A percentile compares a stretch with the other conserved stretches of the same genome.
Conservation (phyloP, 2,797 vertebrate genomes). For the Buphagus erythrorhynchus region DNA sequence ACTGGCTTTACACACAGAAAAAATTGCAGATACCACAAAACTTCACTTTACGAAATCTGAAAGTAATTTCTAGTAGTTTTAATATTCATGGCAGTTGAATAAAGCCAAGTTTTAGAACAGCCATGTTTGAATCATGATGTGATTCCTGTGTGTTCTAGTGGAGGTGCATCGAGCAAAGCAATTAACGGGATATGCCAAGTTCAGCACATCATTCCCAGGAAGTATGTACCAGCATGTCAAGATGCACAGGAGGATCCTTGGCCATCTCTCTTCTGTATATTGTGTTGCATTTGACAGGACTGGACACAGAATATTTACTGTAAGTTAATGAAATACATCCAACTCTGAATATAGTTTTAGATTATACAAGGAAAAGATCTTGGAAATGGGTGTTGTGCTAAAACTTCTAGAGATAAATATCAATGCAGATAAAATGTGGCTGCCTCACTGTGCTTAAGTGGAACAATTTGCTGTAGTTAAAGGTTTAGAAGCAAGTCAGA, state of each 20-base stretch:
- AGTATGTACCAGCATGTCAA: constrained; percentile 93
- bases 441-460: fast-evolving
- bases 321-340: constrained; percentile 76
- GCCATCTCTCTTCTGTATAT: constrained; percentile 97
- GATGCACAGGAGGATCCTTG: constrained; percentile 95
- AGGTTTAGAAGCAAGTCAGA: not conserved
- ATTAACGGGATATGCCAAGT: constrained; percentile 88
- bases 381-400: not conserved
- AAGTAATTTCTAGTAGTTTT: not conserved
- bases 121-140: not conserved
- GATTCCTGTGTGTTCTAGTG: constrained; percentile 80
- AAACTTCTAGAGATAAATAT: not conserved
- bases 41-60: not conserved
- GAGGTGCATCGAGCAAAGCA: constrained; percentile 89
- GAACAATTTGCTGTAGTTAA: not conserved
- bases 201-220: constrained; percentile 89
- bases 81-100: not conserved
- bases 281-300: constrained; percentile 98
- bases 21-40: not conserved
- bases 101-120: not conserved
- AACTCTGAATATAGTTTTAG: not conserved
- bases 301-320: constrained; percentile 97
- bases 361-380: not conserved
- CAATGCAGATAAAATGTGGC: not conserved
- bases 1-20: not conserved